phyloP scores from a whole-genome alignment of 1,140 invertebrate genomes.

The Eciton burchellii region DNA sequence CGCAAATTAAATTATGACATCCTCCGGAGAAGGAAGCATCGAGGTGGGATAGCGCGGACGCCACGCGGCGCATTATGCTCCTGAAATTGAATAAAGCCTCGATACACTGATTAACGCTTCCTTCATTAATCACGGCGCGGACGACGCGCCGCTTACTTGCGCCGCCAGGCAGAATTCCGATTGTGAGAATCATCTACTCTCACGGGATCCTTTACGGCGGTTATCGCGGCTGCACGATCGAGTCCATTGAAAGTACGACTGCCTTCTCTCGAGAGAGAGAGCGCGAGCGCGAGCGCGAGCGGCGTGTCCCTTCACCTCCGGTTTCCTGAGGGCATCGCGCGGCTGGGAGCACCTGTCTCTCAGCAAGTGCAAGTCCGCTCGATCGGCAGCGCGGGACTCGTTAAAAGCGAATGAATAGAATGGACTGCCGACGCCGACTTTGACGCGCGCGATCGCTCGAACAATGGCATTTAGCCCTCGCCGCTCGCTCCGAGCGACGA shows the following conservation, averaged over 20 bases:
- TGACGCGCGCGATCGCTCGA: conserved; percentile 17
- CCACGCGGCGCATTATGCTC: not conserved
- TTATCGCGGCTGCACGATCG: conserved; percentile 27
- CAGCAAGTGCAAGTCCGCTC: conserved; percentile 34
- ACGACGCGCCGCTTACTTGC: conserved; percentile 5
- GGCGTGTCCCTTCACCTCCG: conserved; percentile 43
- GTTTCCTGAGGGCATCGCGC: conserved; percentile 49
- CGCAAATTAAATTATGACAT: conserved; percentile 14
- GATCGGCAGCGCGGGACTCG: conserved; percentile 12
- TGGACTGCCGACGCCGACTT: conserved; percentile 20
- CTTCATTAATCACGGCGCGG: conserved; percentile 13
- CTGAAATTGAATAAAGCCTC: not conserved
- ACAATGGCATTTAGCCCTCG: conserved; percentile 39
- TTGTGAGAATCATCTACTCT: conserved; percentile 36
- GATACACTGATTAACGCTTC: not conserved
- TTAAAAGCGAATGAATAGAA: conserved; percentile 45
- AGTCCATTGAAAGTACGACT: conserved; percentile 36
- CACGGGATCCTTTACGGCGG: not conserved
- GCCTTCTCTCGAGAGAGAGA: conserved; percentile 26
- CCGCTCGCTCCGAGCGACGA: not conserved
- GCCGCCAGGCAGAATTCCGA: conserved; percentile 11
- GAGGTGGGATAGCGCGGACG: not conserved
- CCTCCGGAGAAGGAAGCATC: not conserved
- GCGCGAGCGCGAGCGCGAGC: too few relatives aligned
- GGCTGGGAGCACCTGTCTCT: conserved; percentile 51